Evolutionary conservation across 2,888 invertebrate genomes (phyloP), one percentile per base, ranked within the genome.

Genomic region (Troilus luridus): DNA sequence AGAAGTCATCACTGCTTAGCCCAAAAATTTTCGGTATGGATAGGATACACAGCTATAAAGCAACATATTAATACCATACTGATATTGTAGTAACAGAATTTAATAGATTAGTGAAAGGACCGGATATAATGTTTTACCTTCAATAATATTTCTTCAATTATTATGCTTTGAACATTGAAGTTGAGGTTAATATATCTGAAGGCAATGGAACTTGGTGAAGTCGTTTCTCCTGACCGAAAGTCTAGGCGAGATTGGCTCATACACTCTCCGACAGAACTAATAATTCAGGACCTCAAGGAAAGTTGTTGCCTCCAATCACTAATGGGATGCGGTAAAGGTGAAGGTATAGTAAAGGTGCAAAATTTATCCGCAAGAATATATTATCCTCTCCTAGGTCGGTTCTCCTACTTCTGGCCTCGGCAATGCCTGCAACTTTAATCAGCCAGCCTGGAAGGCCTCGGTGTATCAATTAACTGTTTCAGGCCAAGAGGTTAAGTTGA

Each of bases 221-320:
- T 14, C 67, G n/a, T 64, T 27, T 24, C 9, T 27, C 8, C 24
- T 7, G 11, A 1, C 2, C 64, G 12, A 67, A 11, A 6, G 3
- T 12, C 24, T 12, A 1, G 21, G n/a, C 1, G n/a, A 56, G 85
- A 85, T 85, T 56, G 85, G 56, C 85, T 58, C 56, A 85, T 85
- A 85, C 85, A 56, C 72, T 77, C 41, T n/a, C 85, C n/a, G 56
- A 85, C 85, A 85, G 85, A 85, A 85, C 56, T 85, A 85, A 85
- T 54, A 56, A 85, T 85, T 56, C 56, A 58, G 56, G 11, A 0
- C n/a, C 56, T 19, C 0, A 56, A n/a, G n/a, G 54, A 56, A 85
- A 85, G 21, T 56, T 56, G 10, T 58, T 85, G 12, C 11, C 54
- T n/a, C 56, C 56, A 58, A 58, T 58, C 85, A n/a, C 85, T 85